Evolutionary conservation across 2,888 invertebrate species (phyloP).

Genomic region (Ceriagrion tenellum): DNA sequence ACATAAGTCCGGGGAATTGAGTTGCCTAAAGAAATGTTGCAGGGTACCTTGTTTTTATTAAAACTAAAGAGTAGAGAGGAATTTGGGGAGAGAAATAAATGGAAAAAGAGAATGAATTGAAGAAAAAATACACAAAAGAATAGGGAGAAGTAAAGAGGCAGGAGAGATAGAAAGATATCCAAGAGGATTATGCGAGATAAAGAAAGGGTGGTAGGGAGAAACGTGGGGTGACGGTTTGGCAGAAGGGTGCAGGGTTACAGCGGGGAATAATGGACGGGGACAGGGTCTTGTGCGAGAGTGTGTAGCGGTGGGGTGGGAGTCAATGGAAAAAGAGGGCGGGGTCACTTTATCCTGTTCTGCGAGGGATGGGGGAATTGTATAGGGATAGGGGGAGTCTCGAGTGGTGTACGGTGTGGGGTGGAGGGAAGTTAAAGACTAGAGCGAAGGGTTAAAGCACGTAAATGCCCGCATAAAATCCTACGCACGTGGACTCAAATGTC

Average conservation of each 20-base stretch:
- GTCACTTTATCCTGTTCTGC: not conserved
- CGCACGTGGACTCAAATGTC: conserved; percentile 62
- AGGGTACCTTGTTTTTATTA: no score
- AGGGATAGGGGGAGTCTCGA: not conserved
- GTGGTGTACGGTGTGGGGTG: not conserved
- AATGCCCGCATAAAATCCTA: conserved; percentile 59
- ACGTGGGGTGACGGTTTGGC: not conserved
- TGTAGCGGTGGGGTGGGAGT: not conserved
- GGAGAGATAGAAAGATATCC: conserved; percentile 18
- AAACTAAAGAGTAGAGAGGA: not conserved
- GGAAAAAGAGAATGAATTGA: not conserved
- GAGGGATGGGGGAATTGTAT: not conserved
- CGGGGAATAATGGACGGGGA: not conserved
- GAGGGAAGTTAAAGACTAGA: conserved; percentile 34
- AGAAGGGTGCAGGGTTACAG: not conserved
- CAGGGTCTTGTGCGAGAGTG: not conserved
- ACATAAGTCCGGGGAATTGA: no score
- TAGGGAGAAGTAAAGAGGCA: not conserved
- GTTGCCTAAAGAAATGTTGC: no score
- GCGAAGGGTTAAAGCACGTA: conserved; percentile 56
- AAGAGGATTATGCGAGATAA: not conserved
- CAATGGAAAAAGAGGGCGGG: not conserved
- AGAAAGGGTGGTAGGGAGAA: not conserved
- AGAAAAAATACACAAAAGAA: not conserved
- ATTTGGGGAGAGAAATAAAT: not conserved